Base-by-base conservation (phyloP, 2,113 vertebrate genomes). In the Cyprinodon variegatus region DNA sequence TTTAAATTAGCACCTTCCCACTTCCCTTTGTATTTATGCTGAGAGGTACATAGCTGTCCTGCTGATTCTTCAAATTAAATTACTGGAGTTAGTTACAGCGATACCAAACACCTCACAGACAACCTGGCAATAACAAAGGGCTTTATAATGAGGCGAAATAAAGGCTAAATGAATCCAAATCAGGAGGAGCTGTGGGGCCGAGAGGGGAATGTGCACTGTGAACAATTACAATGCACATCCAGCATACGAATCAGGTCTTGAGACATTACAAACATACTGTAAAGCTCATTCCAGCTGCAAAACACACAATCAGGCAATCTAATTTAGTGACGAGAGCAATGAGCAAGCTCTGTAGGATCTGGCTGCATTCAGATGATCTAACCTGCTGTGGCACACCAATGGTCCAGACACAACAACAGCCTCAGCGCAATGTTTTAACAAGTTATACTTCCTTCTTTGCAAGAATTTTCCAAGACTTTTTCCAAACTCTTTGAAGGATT, bases 151-250 rank as follows among this genome's bases (percentile, higher is more conserved):
- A 92, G 84, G 82, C 86, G 82, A 93, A 93, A 91, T 90, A 89
- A 82, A 90, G 83, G 86, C 86, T 89, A 92, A 93, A 94, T 90
- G 87, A 89, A 93, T 90, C 84, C 84, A 89, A 87, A 91, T 91
- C 84, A 90, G 85, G 48, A 79, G 81, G 86, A 91, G 88, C 84
- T 69, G 64, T 79, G 90, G 83, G 89, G 91, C 79, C 60, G 3
- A 15, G 46, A 2, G 36, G 46, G 78, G 81, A 83, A 88, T 79
- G 74, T 86, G 83, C 80, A 80, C 77, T 68, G 86, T 83, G 82
- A 90, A 90, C 87, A 93, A 93, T 92, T 91, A 93, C 79, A 82
- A 22, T 74, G 57, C 79, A 83, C 85, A 87, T 81, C 69, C 86
- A 79, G 91, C 89, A 88, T 91, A 89, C 82, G 65, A 90, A 91